A percentile compares a stretch with the other conserved stretches of the same genome.
These are phyloP conservation scores for Pygmarrhopalites habei DNA, from an alignment of 1,140 invertebrate genomes.

Conservation along the genomic window DNA sequence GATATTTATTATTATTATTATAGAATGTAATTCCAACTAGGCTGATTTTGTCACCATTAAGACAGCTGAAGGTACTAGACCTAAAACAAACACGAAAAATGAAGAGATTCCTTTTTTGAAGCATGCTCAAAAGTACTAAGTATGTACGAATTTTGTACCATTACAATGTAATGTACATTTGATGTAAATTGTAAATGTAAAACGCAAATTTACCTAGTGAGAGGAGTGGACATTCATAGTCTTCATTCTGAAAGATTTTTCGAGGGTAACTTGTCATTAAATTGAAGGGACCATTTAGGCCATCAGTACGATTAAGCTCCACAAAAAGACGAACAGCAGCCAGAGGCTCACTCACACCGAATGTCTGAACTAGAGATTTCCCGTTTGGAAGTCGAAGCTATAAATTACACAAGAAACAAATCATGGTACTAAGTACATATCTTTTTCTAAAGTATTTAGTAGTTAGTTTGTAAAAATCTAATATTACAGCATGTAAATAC, in stretches of 20 bases:
- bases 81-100: slow-evolving; percentile 44
- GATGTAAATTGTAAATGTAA: background rate
- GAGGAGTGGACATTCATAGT: slow-evolving; percentile 77
- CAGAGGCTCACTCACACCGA: slow-evolving; percentile 77
- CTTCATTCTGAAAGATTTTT: slow-evolving; percentile 74
- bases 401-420: slow-evolving; percentile 44
- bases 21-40: too few species aligned
- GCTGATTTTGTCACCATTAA: slow-evolving; percentile 62
- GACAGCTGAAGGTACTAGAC: slow-evolving; percentile 69
- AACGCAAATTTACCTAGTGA: slow-evolving; percentile 57
- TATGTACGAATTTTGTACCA: background rate
- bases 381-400: slow-evolving; percentile 60
- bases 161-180: background rate
- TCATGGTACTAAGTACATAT: background rate
- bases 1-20: too few species aligned
- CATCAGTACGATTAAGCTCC: slow-evolving; percentile 67
- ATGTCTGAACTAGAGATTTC: slow-evolving; percentile 61
- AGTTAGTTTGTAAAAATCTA: background rate
- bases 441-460: background rate
- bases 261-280: slow-evolving; percentile 81
- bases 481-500: background rate
- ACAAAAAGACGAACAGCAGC: slow-evolving; percentile 79
- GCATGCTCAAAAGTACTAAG: background rate
- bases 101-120: background rate
- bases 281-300: slow-evolving; percentile 53